Evolutionary conservation across 2,113 vertebrate species (phyloP).

Genomic region (Rissa tridactyla): DNA sequence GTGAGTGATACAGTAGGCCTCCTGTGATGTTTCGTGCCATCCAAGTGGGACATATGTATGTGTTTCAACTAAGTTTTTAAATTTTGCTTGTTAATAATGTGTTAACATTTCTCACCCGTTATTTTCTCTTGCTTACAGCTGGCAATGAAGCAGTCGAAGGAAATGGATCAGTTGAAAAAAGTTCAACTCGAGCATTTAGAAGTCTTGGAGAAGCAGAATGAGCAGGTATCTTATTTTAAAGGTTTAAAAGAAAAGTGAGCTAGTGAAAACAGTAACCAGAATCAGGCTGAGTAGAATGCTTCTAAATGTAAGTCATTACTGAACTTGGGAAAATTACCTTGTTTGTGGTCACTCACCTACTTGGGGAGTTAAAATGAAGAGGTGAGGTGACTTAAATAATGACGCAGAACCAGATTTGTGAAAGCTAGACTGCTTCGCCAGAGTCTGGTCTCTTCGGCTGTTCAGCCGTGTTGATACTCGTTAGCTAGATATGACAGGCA

Average conservation of each 20-base stretch:
- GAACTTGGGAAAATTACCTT: neutral
- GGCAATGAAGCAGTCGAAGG: conserved; percentile 97
- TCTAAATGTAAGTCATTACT: neutral
- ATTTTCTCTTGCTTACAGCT: conserved; percentile 74
- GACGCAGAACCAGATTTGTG: neutral
- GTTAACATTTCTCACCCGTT: neutral
- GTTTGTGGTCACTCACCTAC: rapidly evolving
- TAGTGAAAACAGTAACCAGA: conserved; percentile 1
- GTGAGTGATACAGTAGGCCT: neutral
- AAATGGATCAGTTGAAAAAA: conserved; percentile 96
- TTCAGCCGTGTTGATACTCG: neutral
- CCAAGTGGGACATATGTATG: too few relatives aligned
- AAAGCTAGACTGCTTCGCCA: neutral
- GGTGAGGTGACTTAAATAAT: neutral
- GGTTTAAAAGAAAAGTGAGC: neutral
- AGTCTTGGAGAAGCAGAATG: conserved; percentile 95
- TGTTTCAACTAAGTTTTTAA: neutral
- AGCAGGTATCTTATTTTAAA: conserved; percentile 85
- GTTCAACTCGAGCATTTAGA: conserved; percentile 93
- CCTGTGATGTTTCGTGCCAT: neutral
- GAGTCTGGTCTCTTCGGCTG: neutral
- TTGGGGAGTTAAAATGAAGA: neutral
- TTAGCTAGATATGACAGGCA: neutral
- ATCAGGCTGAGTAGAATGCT: neutral
- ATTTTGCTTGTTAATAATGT: neutral